These are phyloP conservation scores for Parnassius orleans DNA, from an alignment of 2,888 invertebrate genomes.

Conservation along the genomic window DNA sequence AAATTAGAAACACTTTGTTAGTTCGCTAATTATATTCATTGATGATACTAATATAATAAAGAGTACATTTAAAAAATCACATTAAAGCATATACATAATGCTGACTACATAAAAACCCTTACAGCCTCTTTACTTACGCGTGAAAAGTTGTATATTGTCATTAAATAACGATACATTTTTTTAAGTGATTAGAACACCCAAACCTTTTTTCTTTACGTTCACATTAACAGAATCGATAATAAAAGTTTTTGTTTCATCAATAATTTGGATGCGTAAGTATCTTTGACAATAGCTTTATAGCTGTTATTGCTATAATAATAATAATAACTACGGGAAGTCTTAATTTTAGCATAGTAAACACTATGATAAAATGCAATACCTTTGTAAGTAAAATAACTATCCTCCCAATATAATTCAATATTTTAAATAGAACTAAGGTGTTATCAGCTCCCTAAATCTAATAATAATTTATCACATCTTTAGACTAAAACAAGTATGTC, in stretches of 20 bases:
- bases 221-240: no score
- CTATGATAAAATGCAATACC: no score
- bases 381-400: conserved; percentile 16
- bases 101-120: conserved; percentile 79
- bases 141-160: conserved; percentile 51
- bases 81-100: conserved; percentile 82
- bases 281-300: no score
- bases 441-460: conserved; percentile 47
- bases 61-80: conserved; percentile 82
- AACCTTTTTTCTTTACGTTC: not conserved
- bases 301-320: no score
- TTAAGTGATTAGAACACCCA: conserved; percentile 34
- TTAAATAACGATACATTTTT: conserved; percentile 71
- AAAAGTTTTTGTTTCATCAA: no score
- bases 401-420: conserved; percentile 21
- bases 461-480: conserved; percentile 76
- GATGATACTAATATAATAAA: conserved; percentile 80
- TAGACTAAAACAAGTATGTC: conserved; percentile 68
- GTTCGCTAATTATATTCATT: conserved; percentile 77
- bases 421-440: conserved; percentile 34
- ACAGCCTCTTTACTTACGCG: conserved; percentile 61
- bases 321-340: no score
- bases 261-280: no score
- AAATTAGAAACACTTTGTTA: conserved; percentile 74
- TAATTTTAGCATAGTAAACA: no score